Evolutionary conservation across 1,140 invertebrate genomes (phyloP), one percentile per base, ranked within the genome.

Genomic region (Hypothenemus hampei): DNA sequence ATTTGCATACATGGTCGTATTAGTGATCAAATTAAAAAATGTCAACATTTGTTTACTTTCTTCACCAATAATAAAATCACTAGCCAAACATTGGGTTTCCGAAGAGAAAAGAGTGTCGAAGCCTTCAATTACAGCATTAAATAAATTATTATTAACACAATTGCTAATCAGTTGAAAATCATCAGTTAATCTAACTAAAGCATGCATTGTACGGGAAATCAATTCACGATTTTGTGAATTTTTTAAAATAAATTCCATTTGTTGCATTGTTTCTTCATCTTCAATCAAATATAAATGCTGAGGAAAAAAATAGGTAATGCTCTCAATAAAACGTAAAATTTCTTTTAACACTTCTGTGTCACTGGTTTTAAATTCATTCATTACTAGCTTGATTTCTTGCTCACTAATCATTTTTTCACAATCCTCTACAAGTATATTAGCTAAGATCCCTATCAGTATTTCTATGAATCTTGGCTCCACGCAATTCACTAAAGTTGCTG

Each of bases 391-490:
- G 16, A 67, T 55, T 18, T 67, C 59, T 6, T 61, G 50, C 13
- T 60, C 29, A 5, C 23, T 54, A 18, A 66, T 58, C 33, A 51
- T 51, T 29, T 44, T 52, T 1, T 4, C 81, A 69, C 3, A 77
- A 66, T 61, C 75, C 64, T 53, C 73, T 57, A 80, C 82, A 59
- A 82, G 82, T 74, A 88, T 80, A 66, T 89, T 89, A 1, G 79
- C 83, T 51, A 86, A 72, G 37, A 87, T 83, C 7, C 86, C 86
- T 16, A 87, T 72, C 2, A 87, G 62, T 50, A 87, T 85, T 76
- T 89, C 86, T 67, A 77, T 77, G 33, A 87, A 71, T 62, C 84
- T 64, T 76, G 1, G 62, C 61, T 80, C 65, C 37, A 73, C 67
- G 56, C 69, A 63, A 66, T 76, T 66, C 55, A 76, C 58, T 60